Evolutionary conservation across 2,797 vertebrate genomes (phyloP).

Genomic region (Enteromius anoplus): DNA sequence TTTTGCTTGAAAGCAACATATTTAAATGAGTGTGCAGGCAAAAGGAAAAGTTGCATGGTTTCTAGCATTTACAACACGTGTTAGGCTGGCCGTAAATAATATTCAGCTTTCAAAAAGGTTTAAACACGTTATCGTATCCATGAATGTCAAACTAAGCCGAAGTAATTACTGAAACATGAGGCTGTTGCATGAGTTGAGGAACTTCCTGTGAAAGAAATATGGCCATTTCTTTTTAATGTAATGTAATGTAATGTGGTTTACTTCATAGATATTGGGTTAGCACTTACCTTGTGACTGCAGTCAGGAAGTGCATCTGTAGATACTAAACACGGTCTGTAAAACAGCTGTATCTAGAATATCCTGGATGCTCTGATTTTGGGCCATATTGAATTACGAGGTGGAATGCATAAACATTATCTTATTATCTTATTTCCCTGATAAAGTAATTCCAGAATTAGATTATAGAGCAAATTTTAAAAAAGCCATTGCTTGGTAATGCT

Average conservation of each 20-base stretch:
- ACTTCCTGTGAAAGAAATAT: neutral
- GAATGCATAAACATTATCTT: constrained; percentile 7
- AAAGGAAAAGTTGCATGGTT: constrained; percentile 40
- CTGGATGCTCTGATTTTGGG: neutral
- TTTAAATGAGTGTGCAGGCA: neutral
- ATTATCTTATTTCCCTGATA: neutral
- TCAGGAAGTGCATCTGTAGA: neutral
- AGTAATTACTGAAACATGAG: neutral
- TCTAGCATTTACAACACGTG: constrained; percentile 53
- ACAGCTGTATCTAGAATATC: neutral
- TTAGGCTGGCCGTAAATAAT: constrained; percentile 58
- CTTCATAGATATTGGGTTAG: neutral
- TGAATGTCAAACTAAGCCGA: neutral
- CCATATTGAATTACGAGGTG: constrained; percentile 11
- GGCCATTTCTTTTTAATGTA: neutral
- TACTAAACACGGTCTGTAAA: neutral
- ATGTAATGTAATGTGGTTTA: neutral
- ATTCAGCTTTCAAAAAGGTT: neutral
- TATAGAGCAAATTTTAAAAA: neutral
- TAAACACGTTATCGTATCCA: neutral
- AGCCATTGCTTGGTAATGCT: neutral
- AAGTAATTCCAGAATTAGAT: constrained; percentile 5
- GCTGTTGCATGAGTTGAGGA: neutral
- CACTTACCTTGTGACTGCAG: constrained; percentile 7
- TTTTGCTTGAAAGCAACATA: neutral